Percentiles rank a stretch among this genome's conserved stretches.
Conservation (phyloP, 2,888 invertebrate genomes). For the Habroteleia sp. region DNA sequence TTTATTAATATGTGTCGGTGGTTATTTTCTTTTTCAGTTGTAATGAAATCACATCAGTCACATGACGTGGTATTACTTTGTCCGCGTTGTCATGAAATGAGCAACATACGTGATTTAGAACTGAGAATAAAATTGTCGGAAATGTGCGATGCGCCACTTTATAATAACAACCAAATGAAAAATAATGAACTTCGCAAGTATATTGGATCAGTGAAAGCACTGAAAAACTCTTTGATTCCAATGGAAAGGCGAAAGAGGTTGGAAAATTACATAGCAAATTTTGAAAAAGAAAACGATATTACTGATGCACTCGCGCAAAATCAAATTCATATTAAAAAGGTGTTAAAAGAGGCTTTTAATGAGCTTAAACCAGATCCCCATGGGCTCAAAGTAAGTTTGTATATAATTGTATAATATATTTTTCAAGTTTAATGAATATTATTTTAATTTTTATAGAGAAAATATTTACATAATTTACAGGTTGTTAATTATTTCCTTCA, state of each 20-base stretch:
- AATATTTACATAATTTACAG: conserved; percentile 72
- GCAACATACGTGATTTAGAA: conserved; percentile 85
- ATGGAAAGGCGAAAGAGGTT: no score
- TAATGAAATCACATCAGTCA: conserved; percentile 90
- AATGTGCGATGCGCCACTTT: conserved; percentile 85
- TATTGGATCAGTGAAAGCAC: conserved; percentile 84
- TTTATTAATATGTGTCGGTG: no score
- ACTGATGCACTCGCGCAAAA: no score
- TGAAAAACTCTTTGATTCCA: conserved; percentile 76
- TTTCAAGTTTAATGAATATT: no score
- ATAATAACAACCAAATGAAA: conserved; percentile 72
- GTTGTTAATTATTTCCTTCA: conserved; percentile 84
- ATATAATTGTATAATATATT: no score
- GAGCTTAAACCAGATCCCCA: no score
- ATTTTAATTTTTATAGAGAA: no score
- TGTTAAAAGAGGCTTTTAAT: no score
- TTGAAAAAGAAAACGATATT: no score
- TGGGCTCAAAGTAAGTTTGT: no score
- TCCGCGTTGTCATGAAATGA: conserved; percentile 86
- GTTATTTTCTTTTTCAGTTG: conserved; percentile 82
- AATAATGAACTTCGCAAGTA: conserved; percentile 74
- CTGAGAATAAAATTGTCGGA: conserved; percentile 84
- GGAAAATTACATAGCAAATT: no score
- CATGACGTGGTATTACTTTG: conserved; percentile 91
- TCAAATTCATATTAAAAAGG: no score